Conservation (phyloP, 2,888 invertebrate genomes). For the Timema cristinae region DNA sequence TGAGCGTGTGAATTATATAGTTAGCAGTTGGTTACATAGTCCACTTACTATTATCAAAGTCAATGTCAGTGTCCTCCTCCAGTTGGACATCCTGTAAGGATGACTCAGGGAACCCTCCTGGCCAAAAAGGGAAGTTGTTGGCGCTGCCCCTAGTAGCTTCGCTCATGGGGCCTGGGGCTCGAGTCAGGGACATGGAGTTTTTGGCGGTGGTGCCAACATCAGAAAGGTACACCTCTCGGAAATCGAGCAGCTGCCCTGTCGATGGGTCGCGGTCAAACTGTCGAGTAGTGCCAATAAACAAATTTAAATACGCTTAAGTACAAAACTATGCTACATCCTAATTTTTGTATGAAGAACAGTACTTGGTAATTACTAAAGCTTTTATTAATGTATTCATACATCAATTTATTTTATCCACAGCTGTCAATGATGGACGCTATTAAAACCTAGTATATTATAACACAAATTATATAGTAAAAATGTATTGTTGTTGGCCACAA, state of each 20-base stretch:
- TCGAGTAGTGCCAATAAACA: constrained; percentile 29
- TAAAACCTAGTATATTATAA: no score
- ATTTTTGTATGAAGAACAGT: no score
- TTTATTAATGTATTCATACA: no score
- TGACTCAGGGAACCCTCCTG: constrained; percentile 68
- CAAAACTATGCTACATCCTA: no score
- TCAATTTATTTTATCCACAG: no score
- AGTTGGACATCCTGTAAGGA: constrained; percentile 39
- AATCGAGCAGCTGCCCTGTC: constrained; percentile 70
- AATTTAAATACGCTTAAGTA: no score
- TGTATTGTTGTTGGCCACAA: no score
- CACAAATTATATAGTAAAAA: no score
- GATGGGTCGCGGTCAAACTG: constrained; percentile 68
- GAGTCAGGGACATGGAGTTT: constrained; percentile 74
- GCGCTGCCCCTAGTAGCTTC: constrained; percentile 71
- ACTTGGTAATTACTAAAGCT: no score
- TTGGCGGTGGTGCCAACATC: constrained; percentile 61
- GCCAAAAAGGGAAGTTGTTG: constrained; percentile 82
- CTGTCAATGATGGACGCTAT: no score
- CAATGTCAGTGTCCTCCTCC: constrained; percentile 34
- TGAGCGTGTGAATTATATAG: neutral
- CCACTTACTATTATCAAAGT: constrained; percentile 42
- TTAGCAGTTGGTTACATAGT: no score
- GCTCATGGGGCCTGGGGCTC: constrained; percentile 69
- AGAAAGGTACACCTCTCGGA: constrained; percentile 56